Evolutionary conservation across 2,797 vertebrate species (phyloP), one percentile per base, ranked within the genome.

Genomic region (Ibycter americanus): DNA sequence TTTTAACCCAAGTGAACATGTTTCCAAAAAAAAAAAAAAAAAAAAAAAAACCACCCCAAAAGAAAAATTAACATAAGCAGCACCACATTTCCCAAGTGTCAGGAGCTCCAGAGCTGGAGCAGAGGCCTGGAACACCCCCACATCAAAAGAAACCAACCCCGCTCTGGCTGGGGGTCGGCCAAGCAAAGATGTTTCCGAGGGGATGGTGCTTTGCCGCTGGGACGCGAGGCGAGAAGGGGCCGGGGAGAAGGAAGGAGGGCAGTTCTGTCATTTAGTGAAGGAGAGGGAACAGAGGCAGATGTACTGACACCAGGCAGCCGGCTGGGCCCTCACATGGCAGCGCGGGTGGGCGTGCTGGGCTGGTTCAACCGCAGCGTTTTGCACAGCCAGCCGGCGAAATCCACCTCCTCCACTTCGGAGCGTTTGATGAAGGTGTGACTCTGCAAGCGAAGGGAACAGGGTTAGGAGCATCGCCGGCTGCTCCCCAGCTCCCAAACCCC

Each of bases 301-400:
- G 87, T 40, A 47, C 63, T 12, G 95, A 8, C 29, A 26, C 36
- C 73, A 5, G 87, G 51, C 62, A 23, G 91, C 84, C 98, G 90
- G 42, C 76, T 55, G 5, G 51, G 83, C 46, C 36, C 32, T 98
- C 98, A 98, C 91, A 99, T 94, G 13, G 99, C 98, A 40, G 98
- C 98, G 6, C 99, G 99, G 56, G 99, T 99, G 62, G 99, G 99
- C 4, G 99, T 99, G 95, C 99, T 99, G 93, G 99, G 99, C 97
- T 99, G 99, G 98, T 99, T 99, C 81, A 99, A 97, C 92, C 98
- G 98, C 98, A 99, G 99, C 71, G 99, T 99, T 97, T 98, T 98
- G 97, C 99, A 99, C 94, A 99, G 87, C 99, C 99, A 99, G 94
- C 99, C 99, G 0, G 99, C 99, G 47, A 99, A 99, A 97, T 99